These are phyloP conservation scores for Cydia amplana DNA, from an alignment of 1,140 invertebrate species.

Conservation along the genomic window DNA sequence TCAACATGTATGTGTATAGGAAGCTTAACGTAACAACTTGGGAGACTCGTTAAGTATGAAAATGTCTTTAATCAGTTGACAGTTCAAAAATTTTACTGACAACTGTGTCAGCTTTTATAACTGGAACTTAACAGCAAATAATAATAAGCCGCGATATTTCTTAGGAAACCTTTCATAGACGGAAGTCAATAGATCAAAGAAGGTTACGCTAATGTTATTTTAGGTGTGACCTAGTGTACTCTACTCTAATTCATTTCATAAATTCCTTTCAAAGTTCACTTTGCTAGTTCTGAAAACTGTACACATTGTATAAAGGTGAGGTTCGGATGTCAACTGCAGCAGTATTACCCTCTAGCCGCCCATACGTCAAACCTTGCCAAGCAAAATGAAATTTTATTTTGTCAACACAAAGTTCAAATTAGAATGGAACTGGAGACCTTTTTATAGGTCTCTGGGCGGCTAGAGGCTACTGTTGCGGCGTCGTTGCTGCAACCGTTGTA, in stretches of 20 bases:
- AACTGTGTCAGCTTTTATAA: background rate
- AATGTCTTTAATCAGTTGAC: background rate
- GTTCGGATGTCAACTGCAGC: no score
- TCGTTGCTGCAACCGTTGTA: no score
- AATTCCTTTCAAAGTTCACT: conserved; percentile 7
- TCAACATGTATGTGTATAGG: no score
- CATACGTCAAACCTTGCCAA: no score
- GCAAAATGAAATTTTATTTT: no score
- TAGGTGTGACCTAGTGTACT: background rate
- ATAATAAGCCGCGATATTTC: no score
- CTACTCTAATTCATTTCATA: background rate
- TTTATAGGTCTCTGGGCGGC: no score
- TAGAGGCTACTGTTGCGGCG: no score
- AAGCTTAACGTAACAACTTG: no score
- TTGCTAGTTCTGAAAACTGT: background rate
- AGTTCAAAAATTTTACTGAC: background rate
- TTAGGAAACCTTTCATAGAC: background rate
- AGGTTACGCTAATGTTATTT: background rate
- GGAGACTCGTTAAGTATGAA: background rate
- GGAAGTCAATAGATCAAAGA: background rate
- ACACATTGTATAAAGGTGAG: background rate
- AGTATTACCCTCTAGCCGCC: no score
- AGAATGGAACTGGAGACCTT: no score
- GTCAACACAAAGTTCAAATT: no score
- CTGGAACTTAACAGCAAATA: background rate